A percentile compares a stretch with the other conserved stretches of the same genome.
Conservation (phyloP, 1,140 invertebrate genomes). For the Philopotamus ludificatus region DNA sequence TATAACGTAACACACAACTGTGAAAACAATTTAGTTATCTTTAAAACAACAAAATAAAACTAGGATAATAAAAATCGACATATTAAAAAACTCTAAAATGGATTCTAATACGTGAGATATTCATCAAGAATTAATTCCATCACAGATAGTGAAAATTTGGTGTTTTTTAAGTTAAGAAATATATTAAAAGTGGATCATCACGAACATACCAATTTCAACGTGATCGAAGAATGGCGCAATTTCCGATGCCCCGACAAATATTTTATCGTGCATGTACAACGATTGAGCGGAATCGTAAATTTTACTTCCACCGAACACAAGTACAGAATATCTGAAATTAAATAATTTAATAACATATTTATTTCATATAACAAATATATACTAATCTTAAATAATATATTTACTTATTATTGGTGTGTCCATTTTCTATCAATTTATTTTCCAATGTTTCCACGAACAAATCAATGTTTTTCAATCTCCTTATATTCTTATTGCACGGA, state of each 20-base stretch:
- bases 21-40: too few relatives aligned
- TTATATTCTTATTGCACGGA: constrained; percentile 71
- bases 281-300: constrained; percentile 69
- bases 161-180: too few relatives aligned
- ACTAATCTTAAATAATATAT: neutral
- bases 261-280: constrained; percentile 64
- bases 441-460: constrained; percentile 64
- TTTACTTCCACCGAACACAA: constrained; percentile 76
- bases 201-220: constrained; percentile 62
- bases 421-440: constrained; percentile 64
- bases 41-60: too few relatives aligned
- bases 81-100: too few relatives aligned
- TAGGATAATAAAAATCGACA: too few relatives aligned
- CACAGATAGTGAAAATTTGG: too few relatives aligned
- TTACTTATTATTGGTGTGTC: constrained; percentile 67
- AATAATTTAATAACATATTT: neutral
- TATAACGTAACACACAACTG: too few relatives aligned
- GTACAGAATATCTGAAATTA: constrained; percentile 67
- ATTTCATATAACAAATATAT: neutral
- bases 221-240: constrained; percentile 62
- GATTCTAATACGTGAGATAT: too few relatives aligned
- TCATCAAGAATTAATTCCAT: too few relatives aligned
- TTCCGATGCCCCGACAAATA: constrained; percentile 64
- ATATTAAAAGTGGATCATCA: too few relatives aligned
- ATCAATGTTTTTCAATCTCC: constrained; percentile 64